Base-by-base conservation (phyloP, 2,113 vertebrate genomes). In the Caracal caracal region DNA sequence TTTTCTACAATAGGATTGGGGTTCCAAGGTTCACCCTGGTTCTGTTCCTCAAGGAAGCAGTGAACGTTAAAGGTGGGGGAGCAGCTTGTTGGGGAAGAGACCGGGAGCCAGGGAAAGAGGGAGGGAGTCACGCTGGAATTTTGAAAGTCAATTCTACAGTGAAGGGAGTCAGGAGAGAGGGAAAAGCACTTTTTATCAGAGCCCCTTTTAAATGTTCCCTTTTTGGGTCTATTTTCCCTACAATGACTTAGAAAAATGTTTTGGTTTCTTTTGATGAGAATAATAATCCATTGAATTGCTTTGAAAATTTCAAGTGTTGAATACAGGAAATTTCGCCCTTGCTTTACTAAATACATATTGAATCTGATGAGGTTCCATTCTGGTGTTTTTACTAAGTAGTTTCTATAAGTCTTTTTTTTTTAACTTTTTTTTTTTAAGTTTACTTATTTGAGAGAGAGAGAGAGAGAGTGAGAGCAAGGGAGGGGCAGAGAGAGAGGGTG, bases 261-360 rank as follows among this genome's bases (percentile, higher is more conserved):
- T 88, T 93, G 16, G 40, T 96, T 85, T 92, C 40, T 81, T 84
- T 91, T 83, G 30, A 81, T 88, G n/a, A 93, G 28, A 71, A 86
- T 75, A 86, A 40, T 35, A 85, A 75, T 86, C 11, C 17, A 51
- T 35, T 47, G 15, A 26, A 56, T 88, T 81, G 43, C 76, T 88
- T 75, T 84, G 86, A 71, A 85, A 94, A 94, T 40, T n/a, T 87
- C 80, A 76, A 83, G 20, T 79, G 47, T 96, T 86, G 26, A 92
- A 90, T 35, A 5, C 81, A 75, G 9, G 33, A 43, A 75, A 12
- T 40, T n/a, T 78, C 84, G 35, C 49, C 10, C 20, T 83, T 76
- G 49, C 71, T 96, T 96, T 93, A 71, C 30, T 22, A 90, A 87
- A 87, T 10, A 94, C n/a, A 81, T 61, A 81, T 47, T 59, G 63